phyloP scores from a whole-genome alignment of 2,888 invertebrate species.

The Drosophila stalkeri region DNA sequence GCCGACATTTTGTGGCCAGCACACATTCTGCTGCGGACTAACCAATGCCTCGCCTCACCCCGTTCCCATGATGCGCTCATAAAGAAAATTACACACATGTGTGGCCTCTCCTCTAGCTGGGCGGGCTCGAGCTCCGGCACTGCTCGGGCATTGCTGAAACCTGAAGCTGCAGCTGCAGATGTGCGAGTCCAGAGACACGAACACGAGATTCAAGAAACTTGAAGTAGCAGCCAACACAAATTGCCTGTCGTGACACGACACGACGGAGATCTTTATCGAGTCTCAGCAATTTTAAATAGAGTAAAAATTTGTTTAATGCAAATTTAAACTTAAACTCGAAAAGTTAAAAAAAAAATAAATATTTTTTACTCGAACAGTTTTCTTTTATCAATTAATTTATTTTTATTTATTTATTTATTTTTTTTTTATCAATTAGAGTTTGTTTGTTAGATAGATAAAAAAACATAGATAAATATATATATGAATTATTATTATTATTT shows the following conservation, averaged over 20 bases:
- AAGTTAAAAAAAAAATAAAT: no score
- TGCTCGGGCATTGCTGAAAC: background rate
- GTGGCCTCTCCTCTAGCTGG: conserved; percentile 42
- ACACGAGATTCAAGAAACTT: background rate
- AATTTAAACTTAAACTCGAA: no score
- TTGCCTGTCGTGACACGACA: background rate
- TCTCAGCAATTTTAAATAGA: background rate
- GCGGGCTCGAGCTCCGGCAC: background rate
- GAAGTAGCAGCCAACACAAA: background rate
- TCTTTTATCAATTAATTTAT: no score
- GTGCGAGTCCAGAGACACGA: background rate
- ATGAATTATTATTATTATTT: no score
- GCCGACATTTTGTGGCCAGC: conserved; percentile 55
- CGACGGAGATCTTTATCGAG: background rate
- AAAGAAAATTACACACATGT: conserved; percentile 77
- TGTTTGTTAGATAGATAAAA: no score
- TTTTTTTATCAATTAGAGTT: no score
- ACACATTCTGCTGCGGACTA: conserved; percentile 23
- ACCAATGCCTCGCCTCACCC: conserved; percentile 18
- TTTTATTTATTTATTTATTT: no score
- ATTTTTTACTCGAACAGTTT: background rate
- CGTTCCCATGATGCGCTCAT: conserved; percentile 38
- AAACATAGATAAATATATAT: no score
- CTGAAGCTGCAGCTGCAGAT: conserved; percentile 1
- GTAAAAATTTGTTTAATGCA: background rate